phyloP scores from a whole-genome alignment of 2,888 invertebrate genomes.

The Lasioglossum calceatum region DNA sequence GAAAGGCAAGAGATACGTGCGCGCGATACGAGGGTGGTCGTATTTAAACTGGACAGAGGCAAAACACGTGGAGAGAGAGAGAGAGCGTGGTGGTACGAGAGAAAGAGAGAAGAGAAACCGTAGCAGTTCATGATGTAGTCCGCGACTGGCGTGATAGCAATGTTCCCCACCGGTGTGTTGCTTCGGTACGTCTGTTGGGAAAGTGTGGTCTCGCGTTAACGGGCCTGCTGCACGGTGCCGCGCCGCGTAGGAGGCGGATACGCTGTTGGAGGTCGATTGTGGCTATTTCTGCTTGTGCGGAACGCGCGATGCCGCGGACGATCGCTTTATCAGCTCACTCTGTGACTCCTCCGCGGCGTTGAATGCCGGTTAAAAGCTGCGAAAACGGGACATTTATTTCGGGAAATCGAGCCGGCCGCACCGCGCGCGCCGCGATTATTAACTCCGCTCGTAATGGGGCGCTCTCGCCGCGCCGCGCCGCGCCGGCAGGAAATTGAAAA shows the following conservation, averaged over 20 bases:
- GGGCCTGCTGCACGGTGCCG: neutral
- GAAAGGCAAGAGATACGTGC: neutral
- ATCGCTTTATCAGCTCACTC: constrained; percentile 65
- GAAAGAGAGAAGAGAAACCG: neutral
- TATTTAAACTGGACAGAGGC: constrained; percentile 21
- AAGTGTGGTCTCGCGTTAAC: constrained; percentile 19
- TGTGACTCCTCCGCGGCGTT: constrained; percentile 17
- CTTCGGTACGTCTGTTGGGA: constrained; percentile 27
- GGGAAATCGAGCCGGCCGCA: constrained; percentile 38
- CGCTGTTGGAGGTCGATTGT: constrained; percentile 52
- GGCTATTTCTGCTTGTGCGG: constrained; percentile 57
- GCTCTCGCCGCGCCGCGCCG: neutral
- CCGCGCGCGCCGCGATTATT: constrained; percentile 38
- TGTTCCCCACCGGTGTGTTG: constrained; percentile 3
- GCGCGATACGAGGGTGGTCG: constrained; percentile 16
- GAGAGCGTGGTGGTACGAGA: neutral
- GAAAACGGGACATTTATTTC: constrained; percentile 61
- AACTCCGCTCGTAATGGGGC: constrained; percentile 44
- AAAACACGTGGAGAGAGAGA: neutral
- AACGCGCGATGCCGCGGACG: constrained; percentile 47
- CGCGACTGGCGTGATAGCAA: constrained; percentile 17
- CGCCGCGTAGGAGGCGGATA: constrained; percentile 18
- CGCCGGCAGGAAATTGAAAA: constrained; percentile 47
- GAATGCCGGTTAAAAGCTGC: constrained; percentile 43
- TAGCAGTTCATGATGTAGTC: constrained; percentile 25